Conservation (phyloP, 2,888 invertebrate species). For the Tenodera sinensis region DNA sequence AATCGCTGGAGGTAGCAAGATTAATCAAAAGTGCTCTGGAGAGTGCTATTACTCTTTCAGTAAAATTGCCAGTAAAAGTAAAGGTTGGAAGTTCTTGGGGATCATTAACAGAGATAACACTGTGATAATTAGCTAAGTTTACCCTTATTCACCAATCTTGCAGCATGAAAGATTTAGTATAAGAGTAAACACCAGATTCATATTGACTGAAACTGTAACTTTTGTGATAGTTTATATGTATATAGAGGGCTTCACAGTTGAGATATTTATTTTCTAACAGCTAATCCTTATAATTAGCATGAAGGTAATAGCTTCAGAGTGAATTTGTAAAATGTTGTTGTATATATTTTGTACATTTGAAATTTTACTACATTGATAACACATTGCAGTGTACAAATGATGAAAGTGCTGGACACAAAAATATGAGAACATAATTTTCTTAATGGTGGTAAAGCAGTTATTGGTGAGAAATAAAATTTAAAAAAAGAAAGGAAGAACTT, state of each 20-base stretch:
- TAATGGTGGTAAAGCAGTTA: too few relatives aligned
- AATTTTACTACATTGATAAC: neutral
- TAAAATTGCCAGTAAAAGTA: slow-evolving; percentile 85
- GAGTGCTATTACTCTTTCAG: slow-evolving; percentile 62
- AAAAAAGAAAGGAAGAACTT: too few relatives aligned
- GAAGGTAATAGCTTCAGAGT: too few relatives aligned
- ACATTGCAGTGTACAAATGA: neutral
- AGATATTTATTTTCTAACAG: neutral
- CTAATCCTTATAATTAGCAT: neutral
- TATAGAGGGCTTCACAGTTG: neutral
- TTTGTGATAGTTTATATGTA: neutral
- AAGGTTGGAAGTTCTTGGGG: slow-evolving; percentile 84
- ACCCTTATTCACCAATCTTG: neutral
- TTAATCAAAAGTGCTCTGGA: slow-evolving; percentile 80
- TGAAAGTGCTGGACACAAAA: neutral
- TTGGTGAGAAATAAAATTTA: too few relatives aligned
- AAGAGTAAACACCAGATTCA: neutral
- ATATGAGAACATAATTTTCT: neutral
- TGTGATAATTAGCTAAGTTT: neutral
- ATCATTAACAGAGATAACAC: slow-evolving; percentile 30
- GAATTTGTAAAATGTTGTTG: neutral
- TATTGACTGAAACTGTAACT: neutral
- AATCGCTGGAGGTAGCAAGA: slow-evolving; percentile 52
- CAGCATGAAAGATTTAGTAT: neutral
- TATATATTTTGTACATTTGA: neutral